Evolutionary conservation across 2,888 invertebrate genomes (phyloP).

Genomic region (Plagiodera versicolora): DNA sequence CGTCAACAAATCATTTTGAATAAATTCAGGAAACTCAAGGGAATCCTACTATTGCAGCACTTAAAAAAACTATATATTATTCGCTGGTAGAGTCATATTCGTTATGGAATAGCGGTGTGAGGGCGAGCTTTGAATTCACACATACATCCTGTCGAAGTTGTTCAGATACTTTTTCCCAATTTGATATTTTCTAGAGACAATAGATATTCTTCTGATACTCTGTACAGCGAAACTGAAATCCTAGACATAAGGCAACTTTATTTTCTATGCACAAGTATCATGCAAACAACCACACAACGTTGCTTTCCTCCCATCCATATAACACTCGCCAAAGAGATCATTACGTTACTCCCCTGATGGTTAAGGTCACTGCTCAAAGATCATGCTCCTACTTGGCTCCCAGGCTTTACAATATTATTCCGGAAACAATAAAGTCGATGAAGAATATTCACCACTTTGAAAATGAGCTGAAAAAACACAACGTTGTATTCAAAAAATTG

Average conservation of each 20-base stretch:
- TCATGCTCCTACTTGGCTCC: neutral
- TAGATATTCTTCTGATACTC: neutral
- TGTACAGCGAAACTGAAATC: neutral
- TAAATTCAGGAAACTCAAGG: neutral
- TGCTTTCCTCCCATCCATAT: neutral
- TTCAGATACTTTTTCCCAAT: neutral
- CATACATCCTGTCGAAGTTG: neutral
- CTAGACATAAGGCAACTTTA: neutral
- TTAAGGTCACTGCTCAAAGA: neutral
- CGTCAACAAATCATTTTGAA: neutral
- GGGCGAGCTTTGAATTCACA: constrained; percentile 2
- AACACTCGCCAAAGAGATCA: neutral
- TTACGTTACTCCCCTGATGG: neutral
- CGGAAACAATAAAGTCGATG: neutral
- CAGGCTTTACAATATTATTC: neutral
- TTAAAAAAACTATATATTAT: constrained; percentile 1
- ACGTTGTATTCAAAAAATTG: too few species aligned
- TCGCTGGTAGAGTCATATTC: constrained; percentile 5
- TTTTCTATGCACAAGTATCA: neutral
- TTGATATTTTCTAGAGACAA: constrained; percentile 1
- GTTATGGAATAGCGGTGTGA: constrained; percentile 6
- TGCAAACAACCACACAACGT: neutral
- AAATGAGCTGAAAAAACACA: too few species aligned
- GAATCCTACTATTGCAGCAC: neutral
- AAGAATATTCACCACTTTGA: too few species aligned